A percentile compares a stretch with the other conserved stretches of the same genome.
Conservation (phyloP, 2,888 invertebrate species). For the Apomyelois bistriatella region DNA sequence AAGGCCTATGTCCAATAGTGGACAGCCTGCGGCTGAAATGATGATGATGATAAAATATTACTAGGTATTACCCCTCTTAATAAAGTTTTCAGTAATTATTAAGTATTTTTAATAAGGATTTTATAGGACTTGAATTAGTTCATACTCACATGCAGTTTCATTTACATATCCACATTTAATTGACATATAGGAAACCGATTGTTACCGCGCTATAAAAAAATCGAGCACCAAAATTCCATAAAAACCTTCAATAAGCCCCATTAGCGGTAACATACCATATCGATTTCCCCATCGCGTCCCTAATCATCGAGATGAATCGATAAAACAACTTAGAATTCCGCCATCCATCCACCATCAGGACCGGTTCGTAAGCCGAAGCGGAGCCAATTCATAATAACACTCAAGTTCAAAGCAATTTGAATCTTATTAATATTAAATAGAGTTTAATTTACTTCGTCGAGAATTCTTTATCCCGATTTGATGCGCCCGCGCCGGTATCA, state of each 20-base stretch:
- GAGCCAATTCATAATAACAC: conserved; percentile 59
- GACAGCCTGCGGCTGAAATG: too few relatives aligned
- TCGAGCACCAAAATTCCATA: background rate
- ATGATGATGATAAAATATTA: too few relatives aligned
- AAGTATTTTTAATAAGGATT: too few relatives aligned
- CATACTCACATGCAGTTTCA: too few relatives aligned
- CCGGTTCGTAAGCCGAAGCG: conserved; percentile 34
- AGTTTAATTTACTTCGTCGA: conserved; percentile 4
- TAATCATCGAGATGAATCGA: conserved; percentile 16
- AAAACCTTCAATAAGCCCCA: background rate
- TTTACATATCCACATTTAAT: too few relatives aligned
- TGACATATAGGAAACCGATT: too few relatives aligned
- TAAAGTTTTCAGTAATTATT: too few relatives aligned
- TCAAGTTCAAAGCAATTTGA: conserved; percentile 1
- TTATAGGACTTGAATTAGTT: too few relatives aligned
- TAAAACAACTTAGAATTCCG: conserved; percentile 19
- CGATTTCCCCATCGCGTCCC: conserved; percentile 14
- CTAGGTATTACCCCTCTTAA: too few relatives aligned
- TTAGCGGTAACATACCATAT: conserved; percentile 9
- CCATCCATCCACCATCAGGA: conserved; percentile 19
- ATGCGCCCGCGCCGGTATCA: conserved; percentile 33
- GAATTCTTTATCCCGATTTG: conserved; percentile 32
- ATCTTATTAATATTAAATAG: conserved; percentile 3
- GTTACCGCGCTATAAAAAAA: too few relatives aligned
- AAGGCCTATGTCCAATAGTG: too few relatives aligned